phyloP scores from a whole-genome alignment of 2,888 invertebrate species.

The Drosophila pseudotakahashii region DNA sequence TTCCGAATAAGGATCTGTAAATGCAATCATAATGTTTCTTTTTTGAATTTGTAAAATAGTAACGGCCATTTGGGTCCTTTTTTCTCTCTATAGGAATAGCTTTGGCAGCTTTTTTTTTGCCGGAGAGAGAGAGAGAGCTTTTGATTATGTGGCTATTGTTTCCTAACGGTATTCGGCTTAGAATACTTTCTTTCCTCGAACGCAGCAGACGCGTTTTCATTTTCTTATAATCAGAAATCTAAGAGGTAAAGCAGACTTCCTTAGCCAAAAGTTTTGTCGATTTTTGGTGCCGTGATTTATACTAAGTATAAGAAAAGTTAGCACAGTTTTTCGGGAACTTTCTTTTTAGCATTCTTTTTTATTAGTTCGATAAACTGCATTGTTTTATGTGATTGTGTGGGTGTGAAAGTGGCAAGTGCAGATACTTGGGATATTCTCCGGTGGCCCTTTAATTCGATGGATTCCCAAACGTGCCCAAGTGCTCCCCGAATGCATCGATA shows the following conservation, averaged over 20 bases:
- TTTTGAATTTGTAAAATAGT: background rate
- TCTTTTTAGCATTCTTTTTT: background rate
- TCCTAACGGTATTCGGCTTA: constrained; percentile 51
- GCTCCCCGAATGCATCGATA: constrained; percentile 76
- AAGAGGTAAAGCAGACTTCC: constrained; percentile 44
- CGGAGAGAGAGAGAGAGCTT: constrained; percentile 30
- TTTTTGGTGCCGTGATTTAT: background rate
- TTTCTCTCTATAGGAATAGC: background rate
- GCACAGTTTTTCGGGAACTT: constrained; percentile 42
- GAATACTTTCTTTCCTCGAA: constrained; percentile 74
- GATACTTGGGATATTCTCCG: constrained; percentile 26
- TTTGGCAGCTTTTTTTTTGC: constrained; percentile 34
- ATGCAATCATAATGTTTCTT: background rate
- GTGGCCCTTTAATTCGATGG: constrained; percentile 31
- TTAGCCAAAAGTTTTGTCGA: constrained; percentile 21
- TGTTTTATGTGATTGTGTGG: constrained; percentile 3
- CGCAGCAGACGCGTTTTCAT: constrained; percentile 59
- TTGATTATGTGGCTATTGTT: constrained; percentile 21
- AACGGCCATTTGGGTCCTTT: background rate
- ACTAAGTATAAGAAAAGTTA: constrained; percentile 8
- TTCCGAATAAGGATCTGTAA: background rate
- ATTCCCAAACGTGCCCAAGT: constrained; percentile 71
- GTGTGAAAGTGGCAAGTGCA: constrained; percentile 7
- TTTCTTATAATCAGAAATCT: constrained; percentile 8
- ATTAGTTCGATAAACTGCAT: constrained; percentile 1